Base-by-base conservation (phyloP, 2,888 invertebrate genomes). In the Cepaea hortensis region DNA sequence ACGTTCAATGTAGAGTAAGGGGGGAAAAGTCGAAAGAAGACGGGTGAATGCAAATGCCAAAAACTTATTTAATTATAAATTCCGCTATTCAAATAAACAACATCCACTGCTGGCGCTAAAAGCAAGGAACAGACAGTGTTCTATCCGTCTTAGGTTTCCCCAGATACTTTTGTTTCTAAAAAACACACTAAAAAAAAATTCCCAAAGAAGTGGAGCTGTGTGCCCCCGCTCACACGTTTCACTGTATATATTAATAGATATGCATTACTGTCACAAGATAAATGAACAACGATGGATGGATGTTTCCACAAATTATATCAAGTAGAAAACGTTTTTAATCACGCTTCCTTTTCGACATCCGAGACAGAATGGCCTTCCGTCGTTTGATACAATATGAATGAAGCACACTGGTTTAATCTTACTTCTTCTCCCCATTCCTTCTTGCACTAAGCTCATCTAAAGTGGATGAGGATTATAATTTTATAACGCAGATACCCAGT, bases 71-170 rank as follows among this genome's bases (percentile, higher is more conserved):
- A 73, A 83, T 83, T 83, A 83, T 73, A 23, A 83, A 61, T 83
- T 73, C 83, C 35, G 15, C 72, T 35, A n/a, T 68, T 81, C 48
- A 70, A 81, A 81, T 70, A 81, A 81, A 81, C 68, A 68, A 20
- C 70, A 81, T 70, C 68, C 48, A 81, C 68, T 15, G 48, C 70
- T 11, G 81, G 20, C 48, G 81, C 46, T 81, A 70, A 70, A 81
- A 35, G 48, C 81, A 20, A 50, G 81, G 11, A 81, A 70, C 48
- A 9, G 48, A 13, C 70, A 46, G 11, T 81, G 68, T 81, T 81
- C 68, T 68, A 3, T 50, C 68, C 68, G 81, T n/a, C 48, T 81
- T 70, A 81, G 70, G 81, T 81, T 81, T 81, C 81, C 68, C 68
- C n/a, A 80, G 9, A 70, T 81, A 35, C 55, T 55, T 81, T 81